Percentiles rank a stretch among this genome's conserved stretches.
phyloP scores from a whole-genome alignment of 2,113 vertebrate genomes.

The Corydoras maculifer region DNA sequence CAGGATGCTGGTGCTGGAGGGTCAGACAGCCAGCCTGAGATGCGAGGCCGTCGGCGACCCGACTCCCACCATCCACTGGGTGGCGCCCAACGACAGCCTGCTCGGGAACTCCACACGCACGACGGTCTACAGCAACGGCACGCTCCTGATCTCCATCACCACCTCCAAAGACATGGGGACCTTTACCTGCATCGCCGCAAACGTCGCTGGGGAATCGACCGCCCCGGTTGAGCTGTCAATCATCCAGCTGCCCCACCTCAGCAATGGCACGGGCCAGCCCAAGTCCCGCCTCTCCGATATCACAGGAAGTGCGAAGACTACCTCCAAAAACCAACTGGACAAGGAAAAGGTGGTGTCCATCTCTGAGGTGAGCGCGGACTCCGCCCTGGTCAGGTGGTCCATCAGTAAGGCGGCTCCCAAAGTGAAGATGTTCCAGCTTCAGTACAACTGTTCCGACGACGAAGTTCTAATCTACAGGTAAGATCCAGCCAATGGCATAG shows the following conservation, averaged over 20 bases:
- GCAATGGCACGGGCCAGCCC: conserved; percentile 75
- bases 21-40: conserved; percentile 79
- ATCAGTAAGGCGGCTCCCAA: conserved; percentile 82
- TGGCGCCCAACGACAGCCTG: conserved; percentile 79
- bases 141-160: conserved; percentile 84
- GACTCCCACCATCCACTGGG: conserved; percentile 85
- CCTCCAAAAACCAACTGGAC: conserved; percentile 69
- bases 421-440: conserved; percentile 94
- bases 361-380: conserved; percentile 83
- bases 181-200: conserved; percentile 91
- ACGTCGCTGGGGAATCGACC: conserved; percentile 82
- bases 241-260: conserved; percentile 85
- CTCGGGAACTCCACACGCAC: conserved; percentile 84
- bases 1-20: conserved; percentile 82
- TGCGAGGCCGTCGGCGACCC: conserved; percentile 90
- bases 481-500: neutral
- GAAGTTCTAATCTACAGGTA: conserved; percentile 95
- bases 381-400: conserved; percentile 83
- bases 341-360: conserved; percentile 75
- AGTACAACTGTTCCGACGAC: conserved; percentile 92
- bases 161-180: conserved; percentile 86
- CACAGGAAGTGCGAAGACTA: conserved; percentile 77
- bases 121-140: conserved; percentile 76
- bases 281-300: conserved; percentile 89
- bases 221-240: conserved; percentile 83